A percentile compares a stretch with the other conserved stretches of the same genome.
phyloP scores from a whole-genome alignment of 1,140 invertebrate species.

The Rhopalosiphum padi region DNA sequence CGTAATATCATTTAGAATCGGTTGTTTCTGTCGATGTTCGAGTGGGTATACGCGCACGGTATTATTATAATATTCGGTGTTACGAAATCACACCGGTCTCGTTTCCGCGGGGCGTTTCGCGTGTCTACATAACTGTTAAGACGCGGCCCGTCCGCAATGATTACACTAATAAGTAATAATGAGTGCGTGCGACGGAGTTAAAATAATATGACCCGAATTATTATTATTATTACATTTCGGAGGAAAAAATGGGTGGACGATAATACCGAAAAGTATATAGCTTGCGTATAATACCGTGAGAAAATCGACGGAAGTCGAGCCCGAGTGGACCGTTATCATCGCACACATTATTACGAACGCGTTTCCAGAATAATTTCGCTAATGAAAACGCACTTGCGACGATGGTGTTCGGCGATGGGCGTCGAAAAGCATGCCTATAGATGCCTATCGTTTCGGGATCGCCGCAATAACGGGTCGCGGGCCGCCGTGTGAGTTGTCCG shows the following conservation, averaged over 20 bases:
- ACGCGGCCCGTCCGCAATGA: neutral
- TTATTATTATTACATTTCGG: neutral
- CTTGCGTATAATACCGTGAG: neutral
- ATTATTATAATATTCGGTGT: neutral
- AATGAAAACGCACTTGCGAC: neutral
- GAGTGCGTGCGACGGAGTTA: neutral
- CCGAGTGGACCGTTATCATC: neutral
- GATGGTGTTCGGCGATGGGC: neutral
- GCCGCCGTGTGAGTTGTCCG: neutral
- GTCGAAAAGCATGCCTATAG: neutral
- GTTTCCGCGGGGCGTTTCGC: neutral
- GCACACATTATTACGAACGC: neutral
- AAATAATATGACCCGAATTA: constrained; percentile 28
- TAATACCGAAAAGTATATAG: neutral
- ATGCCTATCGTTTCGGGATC: neutral
- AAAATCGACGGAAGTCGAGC: constrained; percentile 13
- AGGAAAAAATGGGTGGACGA: neutral
- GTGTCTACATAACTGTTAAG: neutral
- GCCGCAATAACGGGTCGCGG: neutral
- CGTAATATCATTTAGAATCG: neutral
- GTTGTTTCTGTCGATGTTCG: neutral
- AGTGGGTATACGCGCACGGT: neutral
- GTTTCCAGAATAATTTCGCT: constrained; percentile 23
- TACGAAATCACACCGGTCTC: neutral
- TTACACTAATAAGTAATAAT: neutral